Evolutionary conservation across 2,797 vertebrate species (phyloP).

Genomic region (Linurgus olivaceus): DNA sequence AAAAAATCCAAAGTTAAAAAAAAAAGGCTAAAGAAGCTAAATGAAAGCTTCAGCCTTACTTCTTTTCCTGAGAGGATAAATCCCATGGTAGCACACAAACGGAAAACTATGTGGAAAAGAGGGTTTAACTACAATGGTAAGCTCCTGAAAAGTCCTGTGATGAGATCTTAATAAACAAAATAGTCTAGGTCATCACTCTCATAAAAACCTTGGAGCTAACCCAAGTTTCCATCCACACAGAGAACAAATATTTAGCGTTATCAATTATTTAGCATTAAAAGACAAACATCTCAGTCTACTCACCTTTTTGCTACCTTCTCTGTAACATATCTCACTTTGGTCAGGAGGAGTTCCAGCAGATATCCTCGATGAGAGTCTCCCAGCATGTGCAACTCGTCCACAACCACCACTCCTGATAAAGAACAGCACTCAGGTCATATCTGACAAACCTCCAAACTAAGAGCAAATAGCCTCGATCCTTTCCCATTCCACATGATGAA

Average conservation of each 20-base stretch:
- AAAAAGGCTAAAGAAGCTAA: background rate
- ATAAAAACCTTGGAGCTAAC: background rate
- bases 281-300: background rate
- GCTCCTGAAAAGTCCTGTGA: background rate
- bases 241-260: background rate
- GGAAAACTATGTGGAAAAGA: background rate
- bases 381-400: constrained; percentile 96
- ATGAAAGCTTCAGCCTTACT: background rate
- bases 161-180: background rate
- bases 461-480: background rate
- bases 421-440: background rate
- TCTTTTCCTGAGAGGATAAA: background rate
- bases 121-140: background rate
- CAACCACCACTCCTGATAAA: constrained; percentile 89
- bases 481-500: background rate
- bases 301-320: constrained; percentile 77
- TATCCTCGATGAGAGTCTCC: constrained; percentile 93
- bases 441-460: background rate
- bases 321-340: constrained; percentile 90
- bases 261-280: background rate
- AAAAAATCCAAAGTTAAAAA: background rate
- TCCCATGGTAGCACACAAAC: background rate
- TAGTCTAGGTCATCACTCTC: background rate
- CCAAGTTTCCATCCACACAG: background rate
- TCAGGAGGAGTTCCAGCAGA: constrained; percentile 91